These are phyloP conservation scores for Phymastichus coffea DNA, from an alignment of 1,140 invertebrate genomes.

Conservation along the genomic window DNA sequence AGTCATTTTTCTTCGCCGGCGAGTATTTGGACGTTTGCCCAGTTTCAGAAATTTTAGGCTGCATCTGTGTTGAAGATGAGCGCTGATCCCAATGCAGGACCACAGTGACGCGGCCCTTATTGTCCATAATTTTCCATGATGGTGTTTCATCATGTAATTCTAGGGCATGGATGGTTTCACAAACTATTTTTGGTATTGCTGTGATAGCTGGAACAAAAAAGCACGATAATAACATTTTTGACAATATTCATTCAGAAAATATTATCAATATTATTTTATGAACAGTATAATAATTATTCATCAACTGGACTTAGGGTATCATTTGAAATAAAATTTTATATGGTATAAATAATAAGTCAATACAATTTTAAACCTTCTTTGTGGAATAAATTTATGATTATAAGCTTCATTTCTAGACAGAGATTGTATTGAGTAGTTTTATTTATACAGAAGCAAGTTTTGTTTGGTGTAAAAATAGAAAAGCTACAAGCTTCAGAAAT, in stretches of 20 bases:
- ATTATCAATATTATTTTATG: background rate
- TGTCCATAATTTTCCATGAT: slow-evolving; percentile 96
- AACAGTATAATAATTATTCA: too few relatives aligned
- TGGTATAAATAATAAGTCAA: too few relatives aligned
- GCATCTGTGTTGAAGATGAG: slow-evolving; percentile 59
- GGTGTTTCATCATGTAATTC: slow-evolving; percentile 92
- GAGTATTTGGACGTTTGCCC: slow-evolving; percentile 62
- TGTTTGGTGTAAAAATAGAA: too few relatives aligned
- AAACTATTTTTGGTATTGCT: slow-evolving; percentile 93
- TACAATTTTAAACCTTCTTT: too few relatives aligned
- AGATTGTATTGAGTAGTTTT: too few relatives aligned
- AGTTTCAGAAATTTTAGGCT: slow-evolving; percentile 52
- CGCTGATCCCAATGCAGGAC: slow-evolving; percentile 91
- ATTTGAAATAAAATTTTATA: too few relatives aligned
- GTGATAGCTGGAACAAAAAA: slow-evolving; percentile 73
- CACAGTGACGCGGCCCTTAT: slow-evolving; percentile 90
- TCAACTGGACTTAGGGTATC: too few relatives aligned
- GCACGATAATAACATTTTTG: background rate
- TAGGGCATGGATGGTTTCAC: slow-evolving; percentile 91
- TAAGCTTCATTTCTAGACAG: too few relatives aligned
- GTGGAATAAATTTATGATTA: too few relatives aligned
- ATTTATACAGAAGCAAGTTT: too few relatives aligned
- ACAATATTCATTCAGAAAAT: background rate
- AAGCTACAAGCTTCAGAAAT: too few relatives aligned
- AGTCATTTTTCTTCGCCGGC: slow-evolving; percentile 62